Evolutionary conservation across 2,888 invertebrate species (phyloP).

Genomic region (Cyrtodaria siliqua): DNA sequence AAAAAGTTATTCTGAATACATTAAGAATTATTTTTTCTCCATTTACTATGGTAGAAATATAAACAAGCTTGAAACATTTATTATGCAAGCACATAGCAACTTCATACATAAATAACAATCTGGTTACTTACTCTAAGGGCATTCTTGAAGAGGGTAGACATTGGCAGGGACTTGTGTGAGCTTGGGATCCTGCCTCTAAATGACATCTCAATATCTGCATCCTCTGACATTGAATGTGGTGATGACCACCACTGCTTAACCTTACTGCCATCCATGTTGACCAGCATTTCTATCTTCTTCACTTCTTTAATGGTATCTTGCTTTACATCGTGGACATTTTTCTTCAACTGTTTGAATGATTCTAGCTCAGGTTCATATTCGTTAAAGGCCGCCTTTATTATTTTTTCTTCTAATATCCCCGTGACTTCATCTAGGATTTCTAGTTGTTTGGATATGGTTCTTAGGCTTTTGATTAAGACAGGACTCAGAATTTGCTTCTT

Average conservation of each 20-base stretch:
- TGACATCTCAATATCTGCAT: too few relatives aligned
- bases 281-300: neutral
- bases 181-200: neutral
- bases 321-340: neutral
- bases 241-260: too few relatives aligned
- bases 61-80: too few relatives aligned
- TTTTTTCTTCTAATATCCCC: too few relatives aligned
- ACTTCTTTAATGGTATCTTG: neutral
- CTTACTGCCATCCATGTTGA: neutral
- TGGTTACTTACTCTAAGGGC: constrained; percentile 9
- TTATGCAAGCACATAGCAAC: too few relatives aligned
- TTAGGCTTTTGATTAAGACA: constrained; percentile 25
- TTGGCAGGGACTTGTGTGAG: neutral
- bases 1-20: too few relatives aligned
- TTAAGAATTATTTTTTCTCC: too few relatives aligned
- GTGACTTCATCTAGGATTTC: too few relatives aligned
- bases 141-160: constrained; percentile 6
- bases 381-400: too few relatives aligned
- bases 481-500: constrained; percentile 3
- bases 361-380: neutral
- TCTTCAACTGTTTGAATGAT: neutral
- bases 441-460: constrained; percentile 18
- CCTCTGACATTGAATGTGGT: too few relatives aligned
- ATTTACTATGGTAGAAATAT: too few relatives aligned
- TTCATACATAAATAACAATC: too few relatives aligned